These are phyloP conservation scores for Dendropsophus ebraccatus DNA, from an alignment of 2,113 vertebrate genomes.

Conservation along the genomic window DNA sequence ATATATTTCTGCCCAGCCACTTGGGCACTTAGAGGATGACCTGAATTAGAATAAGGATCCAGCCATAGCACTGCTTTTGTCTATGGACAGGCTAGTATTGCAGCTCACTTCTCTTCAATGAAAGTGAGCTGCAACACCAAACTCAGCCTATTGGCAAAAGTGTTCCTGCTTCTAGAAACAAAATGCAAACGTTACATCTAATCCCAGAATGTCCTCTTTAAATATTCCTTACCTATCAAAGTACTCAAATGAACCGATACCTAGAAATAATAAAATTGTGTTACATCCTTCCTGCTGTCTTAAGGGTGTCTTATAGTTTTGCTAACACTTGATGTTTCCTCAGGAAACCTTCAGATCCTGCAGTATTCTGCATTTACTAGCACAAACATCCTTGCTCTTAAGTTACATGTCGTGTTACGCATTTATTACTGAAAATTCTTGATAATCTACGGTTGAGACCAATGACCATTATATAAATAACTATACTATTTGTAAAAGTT, in stretches of 20 bases:
- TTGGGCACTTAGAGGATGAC: too few relatives aligned
- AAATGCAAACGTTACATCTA: background rate
- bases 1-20: background rate
- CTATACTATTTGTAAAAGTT: background rate
- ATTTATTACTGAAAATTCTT: background rate
- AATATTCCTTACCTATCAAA: background rate
- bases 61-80: background rate
- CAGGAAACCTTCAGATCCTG: background rate
- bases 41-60: background rate
- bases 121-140: background rate
- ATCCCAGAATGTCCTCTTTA: background rate
- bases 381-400: too few relatives aligned
- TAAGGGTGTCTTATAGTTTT: background rate
- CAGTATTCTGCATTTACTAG: background rate
- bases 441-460: too few relatives aligned
- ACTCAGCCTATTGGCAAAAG: background rate
- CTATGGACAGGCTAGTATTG: background rate
- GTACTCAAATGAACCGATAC: background rate
- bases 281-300: background rate
- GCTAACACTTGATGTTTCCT: background rate
- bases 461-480: background rate
- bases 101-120: background rate
- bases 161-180: background rate
- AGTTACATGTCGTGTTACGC: too few relatives aligned
- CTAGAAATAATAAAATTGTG: background rate